A percentile compares a stretch with the other conserved stretches of the same genome.
phyloP scores from a whole-genome alignment of 2,113 vertebrate genomes.

The Hymenochirus boettgeri region DNA sequence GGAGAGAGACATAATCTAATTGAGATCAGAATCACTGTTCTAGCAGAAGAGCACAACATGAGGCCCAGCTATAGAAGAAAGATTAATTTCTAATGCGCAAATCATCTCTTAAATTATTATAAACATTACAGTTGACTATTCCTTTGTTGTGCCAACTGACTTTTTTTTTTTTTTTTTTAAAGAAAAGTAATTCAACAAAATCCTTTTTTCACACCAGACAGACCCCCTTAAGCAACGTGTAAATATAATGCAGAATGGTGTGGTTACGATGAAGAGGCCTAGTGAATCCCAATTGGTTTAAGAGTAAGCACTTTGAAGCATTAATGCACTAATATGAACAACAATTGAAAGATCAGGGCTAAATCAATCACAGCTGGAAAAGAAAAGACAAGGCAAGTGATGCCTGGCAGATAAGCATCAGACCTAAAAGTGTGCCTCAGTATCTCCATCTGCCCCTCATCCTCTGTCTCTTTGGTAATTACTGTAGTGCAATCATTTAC shows the following conservation, averaged over 20 bases:
- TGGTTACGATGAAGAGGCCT: slow-evolving; percentile 28
- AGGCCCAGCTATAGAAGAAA: slow-evolving; percentile 70
- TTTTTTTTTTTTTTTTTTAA: too few relatives aligned
- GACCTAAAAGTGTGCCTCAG: neutral
- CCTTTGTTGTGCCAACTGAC: slow-evolving; percentile 67
- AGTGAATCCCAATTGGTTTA: slow-evolving; percentile 8
- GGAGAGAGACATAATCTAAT: slow-evolving; percentile 96
- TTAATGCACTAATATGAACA: slow-evolving; percentile 45
- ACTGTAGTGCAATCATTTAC: neutral
- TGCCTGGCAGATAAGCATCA: rapidly evolving
- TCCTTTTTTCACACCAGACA: neutral
- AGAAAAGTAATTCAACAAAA: neutral
- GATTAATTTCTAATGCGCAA: slow-evolving; percentile 98
- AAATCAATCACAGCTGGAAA: slow-evolving; percentile 45
- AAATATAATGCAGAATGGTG: neutral
- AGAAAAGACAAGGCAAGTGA: slow-evolving; percentile 8
- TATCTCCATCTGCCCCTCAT: slow-evolving; percentile 25
- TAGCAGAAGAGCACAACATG: slow-evolving; percentile 74
- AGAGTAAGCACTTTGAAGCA: slow-evolving; percentile 35
- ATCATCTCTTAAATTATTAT: slow-evolving; percentile 96
- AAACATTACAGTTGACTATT: slow-evolving; percentile 80
- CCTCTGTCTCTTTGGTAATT: slow-evolving; percentile 18
- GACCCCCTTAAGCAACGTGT: neutral
- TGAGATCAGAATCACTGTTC: slow-evolving; percentile 97
- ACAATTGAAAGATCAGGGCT: slow-evolving; percentile 41